These are phyloP conservation scores for Tillus elongatus DNA, from an alignment of 2,888 invertebrate species.

Conservation along the genomic window DNA sequence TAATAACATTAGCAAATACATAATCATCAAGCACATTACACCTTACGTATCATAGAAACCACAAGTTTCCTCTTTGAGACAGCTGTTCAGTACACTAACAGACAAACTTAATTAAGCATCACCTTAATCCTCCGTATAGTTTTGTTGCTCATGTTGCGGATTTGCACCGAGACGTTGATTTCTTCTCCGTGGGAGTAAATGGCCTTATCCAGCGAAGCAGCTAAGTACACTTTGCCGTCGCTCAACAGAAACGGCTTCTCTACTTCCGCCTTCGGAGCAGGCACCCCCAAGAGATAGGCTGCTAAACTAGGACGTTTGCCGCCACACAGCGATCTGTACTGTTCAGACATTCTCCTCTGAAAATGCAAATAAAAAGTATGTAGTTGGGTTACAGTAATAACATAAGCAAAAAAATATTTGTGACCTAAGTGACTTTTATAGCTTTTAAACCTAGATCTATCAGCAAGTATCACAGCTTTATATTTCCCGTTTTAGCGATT, in stretches of 20 bases:
- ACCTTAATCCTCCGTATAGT: conserved; percentile 79
- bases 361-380: not conserved
- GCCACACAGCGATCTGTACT: conserved; percentile 32
- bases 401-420: conserved; percentile 1
- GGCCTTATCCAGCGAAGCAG: conserved; percentile 71
- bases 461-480: no score
- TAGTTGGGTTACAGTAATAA: conserved; percentile 10
- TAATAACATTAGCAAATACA: no score
- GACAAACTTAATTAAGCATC: no score
- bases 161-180: conserved; percentile 61
- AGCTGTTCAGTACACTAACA: no score
- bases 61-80: no score
- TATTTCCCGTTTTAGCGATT: no score
- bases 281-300: conserved; percentile 39
- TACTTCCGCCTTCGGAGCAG: conserved; percentile 60
- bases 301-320: conserved; percentile 36
- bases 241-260: conserved; percentile 80
- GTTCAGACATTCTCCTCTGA: conserved; percentile 14
- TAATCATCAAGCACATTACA: no score
- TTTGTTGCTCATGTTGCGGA: conserved; percentile 75
- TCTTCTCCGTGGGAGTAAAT: conserved; percentile 78
- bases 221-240: conserved; percentile 70
- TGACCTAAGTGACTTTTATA: no score
- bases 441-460: no score
- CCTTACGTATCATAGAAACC: no score